These are phyloP conservation scores for Harlomillsia oculata DNA, from an alignment of 1,140 invertebrate genomes.

Conservation along the genomic window DNA sequence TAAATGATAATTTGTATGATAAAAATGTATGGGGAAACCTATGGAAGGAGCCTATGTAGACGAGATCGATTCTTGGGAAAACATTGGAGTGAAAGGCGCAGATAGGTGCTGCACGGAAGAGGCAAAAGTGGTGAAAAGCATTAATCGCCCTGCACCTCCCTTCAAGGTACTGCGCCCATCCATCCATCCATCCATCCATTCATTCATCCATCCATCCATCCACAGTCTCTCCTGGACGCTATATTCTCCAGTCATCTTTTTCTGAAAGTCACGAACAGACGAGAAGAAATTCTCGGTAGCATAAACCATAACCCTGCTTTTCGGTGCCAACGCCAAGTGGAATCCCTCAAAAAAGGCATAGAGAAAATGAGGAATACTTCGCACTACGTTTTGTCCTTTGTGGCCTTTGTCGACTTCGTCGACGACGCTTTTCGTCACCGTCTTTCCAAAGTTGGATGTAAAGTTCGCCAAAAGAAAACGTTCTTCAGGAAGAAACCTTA, in stretches of 20 bases:
- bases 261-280: neutral
- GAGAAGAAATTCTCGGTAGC: neutral
- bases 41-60: neutral
- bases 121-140: conserved; percentile 11
- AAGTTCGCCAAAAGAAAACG: too few species aligned
- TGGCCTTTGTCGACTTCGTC: too few species aligned
- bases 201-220: neutral
- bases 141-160: conserved; percentile 14
- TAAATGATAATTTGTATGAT: conserved; percentile 6
- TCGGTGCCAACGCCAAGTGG: conserved; percentile 4
- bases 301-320: neutral
- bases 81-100: neutral
- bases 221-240: too few species aligned
- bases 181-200: conserved; percentile 12
- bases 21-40: conserved; percentile 6
- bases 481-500: too few species aligned
- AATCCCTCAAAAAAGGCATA: too few species aligned
- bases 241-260: neutral
- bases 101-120: neutral
- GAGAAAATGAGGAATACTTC: too few species aligned
- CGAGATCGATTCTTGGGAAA: neutral
- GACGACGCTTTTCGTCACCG: too few species aligned
- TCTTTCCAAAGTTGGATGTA: too few species aligned
- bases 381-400: too few species aligned
- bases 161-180: conserved; percentile 19